Evolutionary conservation across 2,888 invertebrate genomes (phyloP).

Genomic region (Mechanitis messenoides): DNA sequence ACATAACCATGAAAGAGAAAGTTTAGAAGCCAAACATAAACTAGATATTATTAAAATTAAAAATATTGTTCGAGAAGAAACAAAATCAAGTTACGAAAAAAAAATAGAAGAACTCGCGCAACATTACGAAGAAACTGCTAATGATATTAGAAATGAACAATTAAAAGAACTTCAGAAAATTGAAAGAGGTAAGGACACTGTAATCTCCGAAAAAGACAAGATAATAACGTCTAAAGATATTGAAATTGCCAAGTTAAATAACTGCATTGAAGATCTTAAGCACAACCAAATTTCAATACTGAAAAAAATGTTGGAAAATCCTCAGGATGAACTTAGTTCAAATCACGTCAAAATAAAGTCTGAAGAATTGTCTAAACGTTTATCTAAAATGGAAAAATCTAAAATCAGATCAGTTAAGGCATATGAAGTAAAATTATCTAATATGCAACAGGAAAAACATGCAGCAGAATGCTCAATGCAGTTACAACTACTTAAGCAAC

Average conservation of each 20-base stretch:
- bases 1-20: conserved; percentile 53
- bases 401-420: conserved; percentile 48
- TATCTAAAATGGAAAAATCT: conserved; percentile 54
- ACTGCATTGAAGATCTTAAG: conserved; percentile 47
- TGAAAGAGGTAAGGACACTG: conserved; percentile 36
- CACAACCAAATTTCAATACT: conserved; percentile 44
- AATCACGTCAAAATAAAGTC: conserved; percentile 13
- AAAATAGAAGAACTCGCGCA: conserved; percentile 47
- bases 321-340: conserved; percentile 35
- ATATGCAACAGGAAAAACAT: conserved; percentile 59
- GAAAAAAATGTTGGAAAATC: conserved; percentile 44
- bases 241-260: conserved; percentile 46
- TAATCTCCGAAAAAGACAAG: conserved; percentile 45
- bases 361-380: conserved; percentile 53
- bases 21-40: conserved; percentile 50
- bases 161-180: conserved; percentile 38
- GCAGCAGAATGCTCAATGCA: conserved; percentile 59
- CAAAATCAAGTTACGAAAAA: conserved; percentile 43
- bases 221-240: conserved; percentile 45
- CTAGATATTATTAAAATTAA: conserved; percentile 49
- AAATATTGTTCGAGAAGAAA: conserved; percentile 44
- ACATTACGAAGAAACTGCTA: conserved; percentile 43
- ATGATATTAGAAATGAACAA: conserved; percentile 39
- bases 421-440: conserved; percentile 54
- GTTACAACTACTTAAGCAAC: conserved; percentile 57